Evolutionary conservation across 2,888 invertebrate genomes (phyloP).

Genomic region (Oscheius myriophilus): DNA sequence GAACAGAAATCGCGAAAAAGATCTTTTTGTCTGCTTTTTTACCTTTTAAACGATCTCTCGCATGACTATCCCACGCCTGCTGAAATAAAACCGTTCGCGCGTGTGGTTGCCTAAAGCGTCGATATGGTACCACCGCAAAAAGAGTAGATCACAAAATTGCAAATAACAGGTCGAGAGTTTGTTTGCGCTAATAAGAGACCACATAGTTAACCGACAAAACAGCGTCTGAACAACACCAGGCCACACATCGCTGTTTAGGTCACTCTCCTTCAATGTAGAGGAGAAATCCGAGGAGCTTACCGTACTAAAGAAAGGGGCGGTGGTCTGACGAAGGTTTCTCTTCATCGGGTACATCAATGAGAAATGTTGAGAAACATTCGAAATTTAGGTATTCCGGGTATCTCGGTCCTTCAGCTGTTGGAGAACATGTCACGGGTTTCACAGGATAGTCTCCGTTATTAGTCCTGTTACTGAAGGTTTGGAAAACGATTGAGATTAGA

Average conservation of each 20-base stretch:
- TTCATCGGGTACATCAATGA: conserved; percentile 33
- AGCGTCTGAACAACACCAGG: too few relatives aligned
- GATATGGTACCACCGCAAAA: too few relatives aligned
- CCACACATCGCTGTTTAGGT: too few relatives aligned
- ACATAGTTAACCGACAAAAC: too few relatives aligned
- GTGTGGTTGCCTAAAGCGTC: too few relatives aligned
- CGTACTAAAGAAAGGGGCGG: conserved; percentile 38
- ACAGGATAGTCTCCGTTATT: conserved; percentile 64
- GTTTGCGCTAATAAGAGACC: too few relatives aligned
- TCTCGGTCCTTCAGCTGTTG: conserved; percentile 63
- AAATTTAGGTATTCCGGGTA: conserved; percentile 51
- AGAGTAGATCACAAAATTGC: too few relatives aligned
- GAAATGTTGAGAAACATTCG: neutral
- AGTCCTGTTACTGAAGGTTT: conserved; percentile 47
- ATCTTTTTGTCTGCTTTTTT: too few relatives aligned
- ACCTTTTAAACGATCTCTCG: too few relatives aligned
- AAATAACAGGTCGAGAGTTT: too few relatives aligned
- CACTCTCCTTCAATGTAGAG: conserved; percentile 54
- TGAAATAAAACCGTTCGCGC: too few relatives aligned
- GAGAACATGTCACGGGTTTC: conserved; percentile 59
- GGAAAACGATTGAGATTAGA: neutral
- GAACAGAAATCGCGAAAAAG: neutral
- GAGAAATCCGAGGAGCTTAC: conserved; percentile 56
- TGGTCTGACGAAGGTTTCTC: conserved; percentile 40
- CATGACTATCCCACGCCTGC: too few relatives aligned